Evolutionary conservation across 2,797 vertebrate species (phyloP).

Genomic region (Alosa sapidissima): DNA sequence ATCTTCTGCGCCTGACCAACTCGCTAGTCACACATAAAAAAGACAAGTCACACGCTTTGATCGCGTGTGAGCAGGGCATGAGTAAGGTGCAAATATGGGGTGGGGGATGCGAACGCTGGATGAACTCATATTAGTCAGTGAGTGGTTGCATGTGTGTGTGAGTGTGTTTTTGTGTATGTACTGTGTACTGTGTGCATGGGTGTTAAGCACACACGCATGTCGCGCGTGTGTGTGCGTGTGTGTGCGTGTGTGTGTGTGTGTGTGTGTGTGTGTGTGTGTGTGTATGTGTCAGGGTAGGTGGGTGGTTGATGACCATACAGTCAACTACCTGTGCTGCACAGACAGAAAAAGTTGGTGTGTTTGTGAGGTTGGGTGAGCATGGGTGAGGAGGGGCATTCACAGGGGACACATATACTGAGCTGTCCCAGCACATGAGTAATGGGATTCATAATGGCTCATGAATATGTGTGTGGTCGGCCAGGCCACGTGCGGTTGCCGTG

Average conservation of each 20-base stretch:
- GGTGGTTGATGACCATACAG: slow-evolving; percentile 5
- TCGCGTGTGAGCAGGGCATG: neutral
- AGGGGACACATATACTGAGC: slow-evolving; percentile 30
- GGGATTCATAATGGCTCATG: slow-evolving; percentile 68
- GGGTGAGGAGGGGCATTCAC: neutral
- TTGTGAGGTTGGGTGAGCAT: neutral
- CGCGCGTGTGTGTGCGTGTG: neutral
- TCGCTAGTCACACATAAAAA: neutral
- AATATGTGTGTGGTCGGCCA: slow-evolving; percentile 55
- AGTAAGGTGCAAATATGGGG: neutral
- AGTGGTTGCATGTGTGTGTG: neutral
- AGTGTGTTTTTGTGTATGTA: neutral
- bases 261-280: slow-evolving; percentile 2
- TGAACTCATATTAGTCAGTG: neutral
- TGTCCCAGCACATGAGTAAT: slow-evolving; percentile 66
- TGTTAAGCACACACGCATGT: too few relatives aligned
- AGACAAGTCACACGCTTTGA: neutral
- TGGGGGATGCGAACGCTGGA: neutral
- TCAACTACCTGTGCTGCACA: neutral
- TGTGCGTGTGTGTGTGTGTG: neutral
- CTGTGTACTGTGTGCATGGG: neutral
- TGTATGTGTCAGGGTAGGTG: neutral
- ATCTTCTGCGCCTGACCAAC: neutral
- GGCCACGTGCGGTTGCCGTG: neutral
- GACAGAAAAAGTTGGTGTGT: neutral